Evolutionary conservation across 2,113 vertebrate species (phyloP).

Genomic region (Tretioscincus oriximinensis): DNA sequence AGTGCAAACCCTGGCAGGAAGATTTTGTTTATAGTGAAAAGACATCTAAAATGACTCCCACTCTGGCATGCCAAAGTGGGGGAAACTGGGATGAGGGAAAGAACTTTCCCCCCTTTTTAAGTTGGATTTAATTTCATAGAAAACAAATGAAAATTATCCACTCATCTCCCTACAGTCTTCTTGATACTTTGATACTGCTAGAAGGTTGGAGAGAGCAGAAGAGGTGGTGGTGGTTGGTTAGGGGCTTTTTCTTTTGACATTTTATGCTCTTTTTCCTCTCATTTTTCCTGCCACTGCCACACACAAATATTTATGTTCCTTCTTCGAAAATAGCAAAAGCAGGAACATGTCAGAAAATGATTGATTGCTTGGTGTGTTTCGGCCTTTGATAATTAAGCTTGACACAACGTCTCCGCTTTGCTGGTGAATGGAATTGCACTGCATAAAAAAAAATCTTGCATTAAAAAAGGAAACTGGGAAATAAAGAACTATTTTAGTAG

Average conservation of each 20-base stretch:
- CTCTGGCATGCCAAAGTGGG: slow-evolving; percentile 45
- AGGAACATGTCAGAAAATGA: slow-evolving; percentile 69
- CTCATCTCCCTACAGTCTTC: slow-evolving; percentile 53
- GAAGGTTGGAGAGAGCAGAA: background rate
- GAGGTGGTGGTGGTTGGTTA: slow-evolving; percentile 1
- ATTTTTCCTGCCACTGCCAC: slow-evolving; percentile 44
- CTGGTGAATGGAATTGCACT: slow-evolving; percentile 63
- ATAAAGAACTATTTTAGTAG: slow-evolving; percentile 55
- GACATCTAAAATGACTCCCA: slow-evolving; percentile 57
- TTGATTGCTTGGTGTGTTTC: slow-evolving; percentile 71
- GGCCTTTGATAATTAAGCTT: slow-evolving; percentile 78
- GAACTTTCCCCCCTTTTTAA: background rate
- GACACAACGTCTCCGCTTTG: slow-evolving; percentile 65
- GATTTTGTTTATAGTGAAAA: slow-evolving; percentile 60
- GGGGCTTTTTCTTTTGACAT: slow-evolving; percentile 49
- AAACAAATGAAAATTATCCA: slow-evolving; percentile 64
- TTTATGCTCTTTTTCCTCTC: background rate
- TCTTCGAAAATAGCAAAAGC: slow-evolving; percentile 61
- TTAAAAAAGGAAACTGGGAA: slow-evolving; percentile 46
- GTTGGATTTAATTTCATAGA: slow-evolving; percentile 70
- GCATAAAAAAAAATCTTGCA: slow-evolving; percentile 63
- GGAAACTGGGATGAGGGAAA: background rate
- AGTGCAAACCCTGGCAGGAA: slow-evolving; percentile 53
- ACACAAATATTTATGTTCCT: slow-evolving; percentile 62
- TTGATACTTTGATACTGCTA: slow-evolving; percentile 55